phyloP scores from a whole-genome alignment of 2,797 vertebrate species.

The Rhyacichthys aspro region DNA sequence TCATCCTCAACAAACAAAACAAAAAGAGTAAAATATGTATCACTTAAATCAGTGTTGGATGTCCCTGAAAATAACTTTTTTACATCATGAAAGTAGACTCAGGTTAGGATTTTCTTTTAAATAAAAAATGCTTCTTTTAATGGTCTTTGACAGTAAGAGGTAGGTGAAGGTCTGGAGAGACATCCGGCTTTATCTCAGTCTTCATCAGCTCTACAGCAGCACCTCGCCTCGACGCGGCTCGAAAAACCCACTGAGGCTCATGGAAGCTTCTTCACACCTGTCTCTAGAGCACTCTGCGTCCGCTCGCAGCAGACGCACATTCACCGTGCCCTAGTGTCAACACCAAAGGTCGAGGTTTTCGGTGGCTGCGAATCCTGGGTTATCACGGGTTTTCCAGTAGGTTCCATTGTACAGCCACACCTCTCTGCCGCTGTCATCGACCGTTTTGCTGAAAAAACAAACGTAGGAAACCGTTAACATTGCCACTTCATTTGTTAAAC shows the following conservation, averaged over 20 bases:
- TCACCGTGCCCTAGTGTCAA: background rate
- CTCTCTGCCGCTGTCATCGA: slow-evolving; percentile 82
- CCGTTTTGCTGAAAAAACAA: slow-evolving; percentile 72
- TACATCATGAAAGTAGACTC: background rate
- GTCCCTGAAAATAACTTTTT: background rate
- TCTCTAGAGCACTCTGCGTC: background rate
- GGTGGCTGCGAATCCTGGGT: slow-evolving; percentile 84
- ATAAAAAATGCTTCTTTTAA: background rate
- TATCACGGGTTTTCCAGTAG: slow-evolving; percentile 88
- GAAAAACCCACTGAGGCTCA: slow-evolving; percentile 40
- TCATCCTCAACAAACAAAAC: background rate
- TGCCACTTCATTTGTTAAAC: background rate
- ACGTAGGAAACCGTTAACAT: background rate
- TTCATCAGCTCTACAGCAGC: slow-evolving; percentile 45
- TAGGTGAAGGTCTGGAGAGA: slow-evolving; percentile 19
- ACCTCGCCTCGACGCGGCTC: slow-evolving; percentile 43
- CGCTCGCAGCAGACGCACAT: too few relatives aligned
- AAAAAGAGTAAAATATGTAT: background rate
- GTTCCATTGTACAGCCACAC: slow-evolving; percentile 86
- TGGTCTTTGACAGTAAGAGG: slow-evolving; percentile 14
- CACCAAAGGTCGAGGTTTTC: slow-evolving; percentile 88
- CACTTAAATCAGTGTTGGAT: slow-evolving; percentile 18
- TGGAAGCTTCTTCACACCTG: slow-evolving; percentile 22
- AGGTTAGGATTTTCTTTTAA: slow-evolving; percentile 7
- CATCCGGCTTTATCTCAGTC: slow-evolving; percentile 39